Evolutionary conservation across 2,797 vertebrate genomes (phyloP).

Genomic region (Menidia menidia): DNA sequence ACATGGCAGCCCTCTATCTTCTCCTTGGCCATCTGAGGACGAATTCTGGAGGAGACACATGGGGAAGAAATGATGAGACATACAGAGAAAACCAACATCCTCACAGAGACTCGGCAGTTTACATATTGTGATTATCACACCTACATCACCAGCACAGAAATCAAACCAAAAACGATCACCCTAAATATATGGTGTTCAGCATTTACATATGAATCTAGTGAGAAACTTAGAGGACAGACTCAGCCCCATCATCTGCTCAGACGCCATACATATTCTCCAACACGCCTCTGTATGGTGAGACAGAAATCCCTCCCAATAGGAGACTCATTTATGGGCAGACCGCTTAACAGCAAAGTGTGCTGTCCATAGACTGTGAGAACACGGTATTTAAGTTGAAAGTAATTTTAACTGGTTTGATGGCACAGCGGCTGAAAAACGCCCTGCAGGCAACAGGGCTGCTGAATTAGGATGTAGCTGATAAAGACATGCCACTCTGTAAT

Average conservation of each 20-base stretch:
- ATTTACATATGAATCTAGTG: too few relatives aligned
- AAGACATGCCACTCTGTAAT: constrained; percentile 12
- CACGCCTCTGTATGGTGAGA: background rate
- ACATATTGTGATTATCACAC: too few relatives aligned
- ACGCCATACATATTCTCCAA: background rate
- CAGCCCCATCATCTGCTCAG: background rate
- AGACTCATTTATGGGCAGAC: background rate
- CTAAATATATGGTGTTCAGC: too few relatives aligned
- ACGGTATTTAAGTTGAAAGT: constrained; percentile 37
- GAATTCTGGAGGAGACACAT: constrained; percentile 87
- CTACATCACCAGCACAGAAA: too few relatives aligned
- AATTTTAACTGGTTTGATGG: constrained; percentile 23
- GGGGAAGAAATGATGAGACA: background rate
- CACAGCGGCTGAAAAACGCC: constrained; percentile 4
- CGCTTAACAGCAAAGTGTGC: background rate
- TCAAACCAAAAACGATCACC: background rate
- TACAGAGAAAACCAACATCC: background rate
- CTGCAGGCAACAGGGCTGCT: constrained; percentile 1
- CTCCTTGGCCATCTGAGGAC: constrained; percentile 96
- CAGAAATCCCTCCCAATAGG: background rate
- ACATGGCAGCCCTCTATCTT: constrained; percentile 98
- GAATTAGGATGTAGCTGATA: constrained; percentile 10
- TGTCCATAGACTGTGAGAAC: background rate
- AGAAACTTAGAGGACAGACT: background rate
- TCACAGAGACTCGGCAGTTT: background rate